Evolutionary conservation across 2,113 vertebrate genomes (phyloP).

Genomic region (Clarias gariepinus): DNA sequence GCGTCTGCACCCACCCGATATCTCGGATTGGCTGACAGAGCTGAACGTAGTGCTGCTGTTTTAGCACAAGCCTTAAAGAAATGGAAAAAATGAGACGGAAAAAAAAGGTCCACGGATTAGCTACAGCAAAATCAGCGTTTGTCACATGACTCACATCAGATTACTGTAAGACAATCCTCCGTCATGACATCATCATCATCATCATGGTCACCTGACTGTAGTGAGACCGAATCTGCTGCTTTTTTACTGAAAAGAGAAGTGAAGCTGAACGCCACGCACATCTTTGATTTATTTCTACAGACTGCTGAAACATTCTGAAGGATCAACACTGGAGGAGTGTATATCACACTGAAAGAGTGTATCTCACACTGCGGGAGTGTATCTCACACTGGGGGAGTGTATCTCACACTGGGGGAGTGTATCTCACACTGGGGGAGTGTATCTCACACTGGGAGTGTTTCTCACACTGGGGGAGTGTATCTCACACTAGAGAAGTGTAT

Average conservation of each 20-base stretch:
- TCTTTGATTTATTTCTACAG: slow-evolving; percentile 62
- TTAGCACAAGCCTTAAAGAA: slow-evolving; percentile 75
- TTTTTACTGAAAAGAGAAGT: slow-evolving; percentile 47
- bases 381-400: no score
- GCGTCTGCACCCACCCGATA: slow-evolving; percentile 81
- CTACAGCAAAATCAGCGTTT: slow-evolving; percentile 48
- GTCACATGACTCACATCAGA: slow-evolving; percentile 41
- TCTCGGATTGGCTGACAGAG: slow-evolving; percentile 81
- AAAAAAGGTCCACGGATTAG: slow-evolving; percentile 72
- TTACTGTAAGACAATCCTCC: neutral
- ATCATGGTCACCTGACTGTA: neutral
- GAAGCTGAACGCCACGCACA: slow-evolving; percentile 59
- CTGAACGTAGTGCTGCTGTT: slow-evolving; percentile 83
- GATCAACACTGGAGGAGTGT: neutral
- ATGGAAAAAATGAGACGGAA: slow-evolving; percentile 72
- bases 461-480: no score
- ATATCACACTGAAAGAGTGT: no score
- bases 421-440: no score
- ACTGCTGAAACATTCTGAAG: slow-evolving; percentile 68
- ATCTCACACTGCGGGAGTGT: no score
- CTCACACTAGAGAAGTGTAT: no score
- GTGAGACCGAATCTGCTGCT: neutral
- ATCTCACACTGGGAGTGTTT: no score
- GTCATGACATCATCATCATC: neutral
- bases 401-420: no score